Conservation (phyloP, 2,797 vertebrate species). For the Microtus californicus region DNA sequence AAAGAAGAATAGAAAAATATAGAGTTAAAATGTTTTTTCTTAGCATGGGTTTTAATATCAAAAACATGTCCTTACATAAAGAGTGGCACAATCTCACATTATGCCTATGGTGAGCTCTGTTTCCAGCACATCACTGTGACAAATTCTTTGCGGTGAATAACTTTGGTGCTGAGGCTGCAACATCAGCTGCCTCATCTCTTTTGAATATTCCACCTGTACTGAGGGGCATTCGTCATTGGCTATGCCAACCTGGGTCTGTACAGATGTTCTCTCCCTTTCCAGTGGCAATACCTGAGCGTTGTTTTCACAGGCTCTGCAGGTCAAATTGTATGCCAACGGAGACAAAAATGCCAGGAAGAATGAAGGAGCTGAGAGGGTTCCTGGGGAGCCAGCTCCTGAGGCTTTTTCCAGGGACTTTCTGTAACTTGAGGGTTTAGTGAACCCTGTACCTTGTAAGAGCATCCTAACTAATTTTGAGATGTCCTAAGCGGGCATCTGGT, state of each 20-base stretch:
- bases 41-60: not conserved
- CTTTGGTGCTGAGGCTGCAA: not conserved
- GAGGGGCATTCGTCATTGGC: not conserved
- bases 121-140: not conserved
- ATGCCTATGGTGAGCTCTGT: not conserved
- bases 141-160: slow-evolving; percentile 30
- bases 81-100: not conserved
- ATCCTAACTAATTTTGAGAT: not conserved
- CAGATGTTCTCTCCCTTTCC: not conserved
- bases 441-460: not conserved
- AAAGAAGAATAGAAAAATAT: slow-evolving; percentile 20
- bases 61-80: not conserved
- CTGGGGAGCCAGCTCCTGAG: not conserved
- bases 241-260: not conserved
- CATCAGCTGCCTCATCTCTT: not conserved
- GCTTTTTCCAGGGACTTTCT: not conserved
- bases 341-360: not conserved
- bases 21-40: not conserved
- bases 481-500: not conserved
- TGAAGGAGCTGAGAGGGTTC: not conserved
- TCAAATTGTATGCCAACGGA: not conserved
- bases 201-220: not conserved
- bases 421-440: not conserved
- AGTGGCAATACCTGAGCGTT: not conserved
- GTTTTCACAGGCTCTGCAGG: not conserved